Evolutionary conservation across 2,797 vertebrate species (phyloP), one percentile per base, ranked within the genome.

Genomic region (Eremophila alpestris): DNA sequence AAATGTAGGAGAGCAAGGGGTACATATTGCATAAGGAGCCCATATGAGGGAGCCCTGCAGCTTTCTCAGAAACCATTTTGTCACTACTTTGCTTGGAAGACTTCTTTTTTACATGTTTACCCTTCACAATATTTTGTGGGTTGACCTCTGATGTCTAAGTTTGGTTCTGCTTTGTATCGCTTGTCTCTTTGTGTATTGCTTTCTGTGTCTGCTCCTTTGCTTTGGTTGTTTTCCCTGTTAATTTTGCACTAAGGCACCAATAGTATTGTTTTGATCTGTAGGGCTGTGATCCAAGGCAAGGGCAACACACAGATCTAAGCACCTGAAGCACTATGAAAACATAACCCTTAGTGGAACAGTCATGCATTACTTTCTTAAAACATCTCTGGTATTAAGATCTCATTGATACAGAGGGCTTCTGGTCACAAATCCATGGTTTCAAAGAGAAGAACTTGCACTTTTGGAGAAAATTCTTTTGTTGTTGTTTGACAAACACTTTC

Each of bases 11-110:
- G 48, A 83, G 76, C 23, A 48, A 79, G 41, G 83, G 91, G 65
- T 83, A 92, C 67, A 60, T 79, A 67, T 92, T 96, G 83, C 95
- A 70, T 85, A 87, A 95, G 79, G 76, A 95, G 91, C 95, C 94
- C 95, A 88, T 96, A 96, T 91, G 95, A 97, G 95, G 94, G 93
- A 96, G 89, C 92, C 89, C 89, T 97, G 87, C 85, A 91, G 89
- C 95, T 96, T 96, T 94, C 84, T 88, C 84, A 94, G 87, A 92
- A 95, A 92, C 63, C 76, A 92, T 92, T 94, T 94, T 86, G 77
- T 69, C 49, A 60, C 52, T 71, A 20, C 30, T 86, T 75, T 78
- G 62, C 58, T 89, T 70, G 41, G 49, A 94, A 93, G 34, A 71
- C 40, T 79, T 90, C 63, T 83, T 63, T 94, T 70, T 88, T 11